Evolutionary conservation across 2,797 vertebrate species (phyloP).

Genomic region (Leucoraja ocellata): DNA sequence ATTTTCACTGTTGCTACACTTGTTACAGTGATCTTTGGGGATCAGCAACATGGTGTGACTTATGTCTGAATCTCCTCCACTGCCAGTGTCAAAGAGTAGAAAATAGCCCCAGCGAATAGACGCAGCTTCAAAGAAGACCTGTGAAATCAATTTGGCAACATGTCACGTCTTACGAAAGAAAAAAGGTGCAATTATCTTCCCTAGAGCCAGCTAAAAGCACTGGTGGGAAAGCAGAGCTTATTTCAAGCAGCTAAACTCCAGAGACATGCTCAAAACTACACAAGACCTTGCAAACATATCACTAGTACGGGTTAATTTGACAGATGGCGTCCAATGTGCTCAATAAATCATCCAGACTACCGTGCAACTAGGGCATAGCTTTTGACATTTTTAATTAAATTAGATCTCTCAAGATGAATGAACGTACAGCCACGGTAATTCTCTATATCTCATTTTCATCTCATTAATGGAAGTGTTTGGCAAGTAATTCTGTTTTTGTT

Average conservation of each 20-base stretch:
- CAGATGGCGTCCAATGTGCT: constrained; percentile 55
- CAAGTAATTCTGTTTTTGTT: constrained; percentile 57
- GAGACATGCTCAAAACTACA: constrained; percentile 47
- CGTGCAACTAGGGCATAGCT: constrained; percentile 56
- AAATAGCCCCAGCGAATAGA: neutral
- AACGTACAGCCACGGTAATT: constrained; percentile 59
- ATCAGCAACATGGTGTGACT: neutral
- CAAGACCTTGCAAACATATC: constrained; percentile 44
- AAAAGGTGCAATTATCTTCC: constrained; percentile 4
- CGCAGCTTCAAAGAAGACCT: neutral
- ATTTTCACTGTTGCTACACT: neutral
- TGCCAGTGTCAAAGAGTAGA: neutral
- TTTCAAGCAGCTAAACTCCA: constrained; percentile 45
- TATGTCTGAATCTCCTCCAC: neutral
- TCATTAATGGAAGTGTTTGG: constrained; percentile 57
- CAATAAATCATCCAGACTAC: constrained; percentile 59
- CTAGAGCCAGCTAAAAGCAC: neutral
- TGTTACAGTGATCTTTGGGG: neutral
- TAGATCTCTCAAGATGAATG: constrained; percentile 58
- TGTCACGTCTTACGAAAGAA: neutral
- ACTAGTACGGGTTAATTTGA: constrained; percentile 57
- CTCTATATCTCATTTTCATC: constrained; percentile 57
- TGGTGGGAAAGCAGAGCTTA: neutral
- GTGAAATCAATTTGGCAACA: constrained; percentile 14
- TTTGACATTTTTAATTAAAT: constrained; percentile 61